Evolutionary conservation across 2,113 vertebrate genomes (phyloP), one percentile per base, ranked within the genome.

Genomic region (Tamias sibiricus): DNA sequence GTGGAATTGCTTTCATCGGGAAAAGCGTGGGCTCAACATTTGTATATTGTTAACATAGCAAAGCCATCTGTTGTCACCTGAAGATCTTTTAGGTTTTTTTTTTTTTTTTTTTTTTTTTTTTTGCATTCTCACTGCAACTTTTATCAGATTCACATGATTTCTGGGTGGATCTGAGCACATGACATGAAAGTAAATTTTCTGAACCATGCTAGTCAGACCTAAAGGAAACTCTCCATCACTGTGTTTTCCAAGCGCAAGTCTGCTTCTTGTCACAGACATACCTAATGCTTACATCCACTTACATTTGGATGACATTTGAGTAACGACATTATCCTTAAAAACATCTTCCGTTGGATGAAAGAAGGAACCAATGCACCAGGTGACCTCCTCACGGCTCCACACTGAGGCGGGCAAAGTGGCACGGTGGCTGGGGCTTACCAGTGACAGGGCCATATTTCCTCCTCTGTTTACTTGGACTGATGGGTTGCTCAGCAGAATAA

Each of bases 341-440:
- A 77, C 12, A 35, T 24, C 54, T 83, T 74, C 22, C 30, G 57
- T 49, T 37, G 71, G 42, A 64, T n/a, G 12, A 30, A 66, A 82
- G 20, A 8, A 94, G 92, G 82, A 59, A 35, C 9, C 16, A 19
- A 22, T 6, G 7, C n/a, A 52, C 40, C 13, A 6, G 62, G 6
- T 0, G 1, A 57, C n/a, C 32, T 40, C 17, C 35, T 87, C n/a
- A 54, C 52, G 77, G 71, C 8, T 52, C 66, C 24, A 13, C 0
- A 0, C 74, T 12, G 32, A 89, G 1, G 1, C 0, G 44, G 75
- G 11, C 13, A 2, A 37, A 26, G 17, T 6, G 10, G 26, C n/a
- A 80, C 59, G 22, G 37, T 1, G 26, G 17, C n/a, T n/a, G 5
- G 16, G 35, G 7, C n/a, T 66, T 10, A 19, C 2, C 4, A 35